A percentile compares a stretch with the other conserved stretches of the same genome.
Evolutionary conservation across 2,888 invertebrate genomes (phyloP).

Genomic region (Morpho achilles): DNA sequence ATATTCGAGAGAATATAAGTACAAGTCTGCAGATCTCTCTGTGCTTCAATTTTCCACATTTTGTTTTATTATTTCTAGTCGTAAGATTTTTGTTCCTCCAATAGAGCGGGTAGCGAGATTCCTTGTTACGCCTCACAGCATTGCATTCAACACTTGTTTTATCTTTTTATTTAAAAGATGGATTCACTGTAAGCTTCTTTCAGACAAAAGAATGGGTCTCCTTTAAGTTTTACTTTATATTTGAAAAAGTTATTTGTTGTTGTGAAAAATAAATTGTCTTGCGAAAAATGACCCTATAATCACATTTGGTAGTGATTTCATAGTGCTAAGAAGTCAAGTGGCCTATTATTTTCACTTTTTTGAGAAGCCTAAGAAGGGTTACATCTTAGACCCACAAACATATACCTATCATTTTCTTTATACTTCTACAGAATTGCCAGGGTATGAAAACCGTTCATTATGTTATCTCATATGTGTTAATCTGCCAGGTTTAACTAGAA

Average conservation of each 20-base stretch:
- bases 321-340: no score
- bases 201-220: conserved; percentile 17
- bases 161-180: conserved; percentile 20
- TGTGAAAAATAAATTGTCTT: not conserved
- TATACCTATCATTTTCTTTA: no score
- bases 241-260: not conserved
- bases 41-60: not conserved
- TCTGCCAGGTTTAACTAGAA: no score
- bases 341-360: no score
- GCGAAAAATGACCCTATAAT: no score
- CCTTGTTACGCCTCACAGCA: conserved; percentile 22
- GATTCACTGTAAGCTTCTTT: conserved; percentile 19
- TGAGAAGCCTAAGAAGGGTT: no score
- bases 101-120: conserved; percentile 17
- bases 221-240: conserved; percentile 11
- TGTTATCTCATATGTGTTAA: no score
- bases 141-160: conserved; percentile 23
- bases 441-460: no score
- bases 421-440: no score
- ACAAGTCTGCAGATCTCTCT: not conserved
- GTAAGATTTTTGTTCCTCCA: conserved; percentile 19
- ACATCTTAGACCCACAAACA: no score
- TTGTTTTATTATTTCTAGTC: conserved; percentile 8
- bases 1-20: no score
- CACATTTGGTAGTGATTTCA: no score